phyloP scores from a whole-genome alignment of 2,888 invertebrate species.

The Villa cingulata region DNA sequence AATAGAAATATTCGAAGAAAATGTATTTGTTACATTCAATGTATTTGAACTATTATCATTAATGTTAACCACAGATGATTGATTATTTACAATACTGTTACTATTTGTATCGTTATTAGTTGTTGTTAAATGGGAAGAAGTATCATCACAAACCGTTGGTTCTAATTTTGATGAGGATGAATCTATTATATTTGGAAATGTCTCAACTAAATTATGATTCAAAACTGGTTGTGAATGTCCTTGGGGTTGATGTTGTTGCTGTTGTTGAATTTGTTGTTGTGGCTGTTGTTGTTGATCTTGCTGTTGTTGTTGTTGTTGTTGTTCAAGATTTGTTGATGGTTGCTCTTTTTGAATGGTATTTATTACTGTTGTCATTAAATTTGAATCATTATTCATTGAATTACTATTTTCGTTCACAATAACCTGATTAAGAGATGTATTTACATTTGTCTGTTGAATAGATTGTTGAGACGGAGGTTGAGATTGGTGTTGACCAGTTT shows the following conservation, averaged over 20 bases:
- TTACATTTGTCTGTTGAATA: neutral
- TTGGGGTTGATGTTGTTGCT: slow-evolving; percentile 13
- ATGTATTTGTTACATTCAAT: neutral
- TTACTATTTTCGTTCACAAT: slow-evolving; percentile 2
- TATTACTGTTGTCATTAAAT: slow-evolving; percentile 4
- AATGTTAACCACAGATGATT: slow-evolving; percentile 25
- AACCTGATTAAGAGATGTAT: neutral
- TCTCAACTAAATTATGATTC: slow-evolving; percentile 16
- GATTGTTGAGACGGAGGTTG: neutral
- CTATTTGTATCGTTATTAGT: slow-evolving; percentile 31
- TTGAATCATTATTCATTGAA: slow-evolving; percentile 3
- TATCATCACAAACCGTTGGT: slow-evolving; percentile 18
- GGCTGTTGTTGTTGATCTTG: slow-evolving; percentile 13
- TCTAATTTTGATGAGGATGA: slow-evolving; percentile 12
- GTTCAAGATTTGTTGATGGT: neutral
- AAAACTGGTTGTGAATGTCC: slow-evolving; percentile 1
- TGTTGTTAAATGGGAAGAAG: slow-evolving; percentile 26
- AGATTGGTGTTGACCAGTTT: neutral
- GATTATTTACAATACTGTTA: slow-evolving; percentile 35
- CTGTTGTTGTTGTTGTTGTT: neutral
- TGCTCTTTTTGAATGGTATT: slow-evolving; percentile 5
- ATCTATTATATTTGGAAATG: slow-evolving; percentile 15
- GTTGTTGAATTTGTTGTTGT: slow-evolving; percentile 14
- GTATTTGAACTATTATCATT: slow-evolving; percentile 31
- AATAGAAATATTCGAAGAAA: neutral